Evolutionary conservation across 2,113 vertebrate genomes (phyloP), one percentile per base, ranked within the genome.

Genomic region (Origma solitaria): DNA sequence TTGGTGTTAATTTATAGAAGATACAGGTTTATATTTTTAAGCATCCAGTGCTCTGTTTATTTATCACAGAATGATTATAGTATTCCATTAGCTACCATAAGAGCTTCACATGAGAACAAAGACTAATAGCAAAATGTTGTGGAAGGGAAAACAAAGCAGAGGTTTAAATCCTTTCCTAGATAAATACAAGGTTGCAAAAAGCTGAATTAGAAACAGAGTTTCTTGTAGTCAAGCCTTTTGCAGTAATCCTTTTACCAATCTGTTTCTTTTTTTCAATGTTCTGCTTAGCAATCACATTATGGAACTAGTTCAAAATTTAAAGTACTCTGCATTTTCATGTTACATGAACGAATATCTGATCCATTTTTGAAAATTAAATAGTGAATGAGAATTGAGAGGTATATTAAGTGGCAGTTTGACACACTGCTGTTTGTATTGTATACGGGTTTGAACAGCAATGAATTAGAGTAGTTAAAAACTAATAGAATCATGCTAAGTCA

Each of bases 1-100:
- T 37, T 71, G 66, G 5, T 78, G 15, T 50, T 78, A 51, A 58
- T 38, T 76, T 88, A 27, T 24, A 40, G 57, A 82, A 70, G 44
- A 92, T 96, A 97, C 96, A 97, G 91, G 80, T 94, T 96, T 96
- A 62, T 88, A 14, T 90, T 83, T 95, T 65, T 54, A 81, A 76
- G 50, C 47, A 51, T 86, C 60, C 68, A 90, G 82, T 97, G 95
- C 94, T 97, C 97, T 97, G 79, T 98, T 97, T 89, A 96, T 33
- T 65, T 68, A 53, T 51, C 42, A 35, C 22, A 58, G 44, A 5
- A 3, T 50, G 22, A 22, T 72, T 82, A 45, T 45, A 37, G 33
- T 68, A 11, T 82, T 85, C 53, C 8, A 1, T 85, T 72, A 81
- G 24, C 33, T 79, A 20, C 33, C 10, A 0, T 73, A 73, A 72